phyloP scores from a whole-genome alignment of 2,113 vertebrate genomes.

The Zosterops hypoxanthus region DNA sequence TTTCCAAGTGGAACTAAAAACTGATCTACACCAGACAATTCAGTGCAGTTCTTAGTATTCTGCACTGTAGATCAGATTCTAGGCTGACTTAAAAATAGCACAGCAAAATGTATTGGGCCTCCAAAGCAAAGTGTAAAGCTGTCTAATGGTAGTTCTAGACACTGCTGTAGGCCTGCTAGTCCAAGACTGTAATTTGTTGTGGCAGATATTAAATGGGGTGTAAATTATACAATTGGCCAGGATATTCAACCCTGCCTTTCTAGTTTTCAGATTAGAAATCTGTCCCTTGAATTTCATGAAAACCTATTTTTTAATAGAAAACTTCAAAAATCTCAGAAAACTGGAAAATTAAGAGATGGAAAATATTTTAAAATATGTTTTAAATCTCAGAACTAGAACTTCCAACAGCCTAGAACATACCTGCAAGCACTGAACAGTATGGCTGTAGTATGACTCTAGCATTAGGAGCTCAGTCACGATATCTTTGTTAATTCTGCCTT shows the following conservation, averaged over 20 bases:
- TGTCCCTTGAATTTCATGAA: background rate
- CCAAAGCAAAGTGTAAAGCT: background rate
- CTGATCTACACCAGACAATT: background rate
- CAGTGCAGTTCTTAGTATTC: background rate
- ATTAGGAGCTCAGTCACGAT: background rate
- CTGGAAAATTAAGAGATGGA: background rate
- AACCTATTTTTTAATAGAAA: background rate
- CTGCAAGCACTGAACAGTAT: background rate
- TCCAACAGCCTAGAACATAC: background rate
- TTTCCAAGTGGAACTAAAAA: background rate
- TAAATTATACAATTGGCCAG: background rate
- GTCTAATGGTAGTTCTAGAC: background rate
- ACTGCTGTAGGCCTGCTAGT: background rate
- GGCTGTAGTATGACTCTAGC: background rate
- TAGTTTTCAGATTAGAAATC: background rate
- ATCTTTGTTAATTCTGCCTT: background rate
- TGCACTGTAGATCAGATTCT: background rate
- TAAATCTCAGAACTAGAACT: background rate
- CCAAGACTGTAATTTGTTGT: background rate
- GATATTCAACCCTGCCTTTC: background rate
- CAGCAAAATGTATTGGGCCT: background rate
- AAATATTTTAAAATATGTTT: background rate
- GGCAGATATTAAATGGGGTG: slow-evolving; percentile 6
- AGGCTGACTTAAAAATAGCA: slow-evolving; percentile 22
- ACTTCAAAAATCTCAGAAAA: background rate